Evolutionary conservation across 2,113 vertebrate species (phyloP).

Genomic region (Salvelinus alpinus): DNA sequence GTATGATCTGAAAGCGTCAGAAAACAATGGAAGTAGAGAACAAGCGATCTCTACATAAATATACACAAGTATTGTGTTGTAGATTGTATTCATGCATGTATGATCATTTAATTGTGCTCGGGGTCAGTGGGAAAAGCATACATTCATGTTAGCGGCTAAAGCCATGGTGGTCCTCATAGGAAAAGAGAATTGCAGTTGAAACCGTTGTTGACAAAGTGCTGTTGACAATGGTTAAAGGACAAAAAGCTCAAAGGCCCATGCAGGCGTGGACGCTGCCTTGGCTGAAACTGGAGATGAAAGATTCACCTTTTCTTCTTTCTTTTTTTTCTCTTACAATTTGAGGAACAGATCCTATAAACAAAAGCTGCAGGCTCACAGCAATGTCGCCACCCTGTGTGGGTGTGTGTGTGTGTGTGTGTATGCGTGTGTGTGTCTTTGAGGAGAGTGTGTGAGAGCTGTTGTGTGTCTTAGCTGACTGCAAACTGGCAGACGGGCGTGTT

Average conservation of each 20-base stretch:
- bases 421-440: neutral
- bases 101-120: neutral
- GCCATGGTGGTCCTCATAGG: neutral
- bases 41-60: neutral
- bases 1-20: neutral
- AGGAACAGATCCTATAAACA: slow-evolving; percentile 78
- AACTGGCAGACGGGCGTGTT: slow-evolving; percentile 71
- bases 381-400: slow-evolving; percentile 64
- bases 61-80: neutral
- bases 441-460: neutral
- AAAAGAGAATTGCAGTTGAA: neutral
- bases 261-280: slow-evolving; percentile 67
- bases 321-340: slow-evolving; percentile 77
- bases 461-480: slow-evolving; percentile 17
- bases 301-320: slow-evolving; percentile 11
- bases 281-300: slow-evolving; percentile 68
- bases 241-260: slow-evolving; percentile 35
- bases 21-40: neutral
- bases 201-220: neutral
- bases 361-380: slow-evolving; percentile 80
- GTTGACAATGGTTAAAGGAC: neutral
- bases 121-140: too few relatives aligned
- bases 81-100: neutral
- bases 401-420: slow-evolving; percentile 51
- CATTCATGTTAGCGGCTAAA: too few relatives aligned